These are phyloP conservation scores for Sarotherodon lohbergeri DNA, from an alignment of 2,113 vertebrate species.

Conservation along the genomic window DNA sequence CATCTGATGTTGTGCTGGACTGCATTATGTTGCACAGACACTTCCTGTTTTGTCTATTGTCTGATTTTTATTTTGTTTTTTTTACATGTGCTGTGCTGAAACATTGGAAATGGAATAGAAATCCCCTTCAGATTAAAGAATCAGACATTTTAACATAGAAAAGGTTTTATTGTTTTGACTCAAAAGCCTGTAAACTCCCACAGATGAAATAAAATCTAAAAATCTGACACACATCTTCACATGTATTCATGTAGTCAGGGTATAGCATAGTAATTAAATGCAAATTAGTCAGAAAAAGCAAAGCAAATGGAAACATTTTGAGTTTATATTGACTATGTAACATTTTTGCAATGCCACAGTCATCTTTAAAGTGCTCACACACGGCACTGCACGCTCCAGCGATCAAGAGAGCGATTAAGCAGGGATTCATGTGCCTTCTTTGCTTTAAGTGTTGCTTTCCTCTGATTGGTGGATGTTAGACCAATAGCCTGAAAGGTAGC, in stretches of 20 bases:
- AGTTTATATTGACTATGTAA: not conserved
- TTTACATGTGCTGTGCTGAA: not conserved
- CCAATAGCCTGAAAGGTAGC: not conserved
- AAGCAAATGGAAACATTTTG: not conserved
- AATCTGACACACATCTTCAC: not conserved
- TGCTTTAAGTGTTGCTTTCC: not conserved
- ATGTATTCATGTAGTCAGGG: not conserved
- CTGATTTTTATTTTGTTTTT: fast-evolving
- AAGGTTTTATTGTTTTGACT: not conserved
- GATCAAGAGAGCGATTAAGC: not conserved
- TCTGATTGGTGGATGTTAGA: not conserved
- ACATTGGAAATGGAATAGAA: not conserved
- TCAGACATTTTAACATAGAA: not conserved
- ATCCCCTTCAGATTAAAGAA: not conserved
- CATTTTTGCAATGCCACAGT: fast-evolving
- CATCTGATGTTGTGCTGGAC: not conserved
- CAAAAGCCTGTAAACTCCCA: not conserved
- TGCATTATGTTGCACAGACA: not conserved
- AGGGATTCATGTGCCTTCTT: not conserved
- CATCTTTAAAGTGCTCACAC: not conserved
- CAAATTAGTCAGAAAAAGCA: not conserved
- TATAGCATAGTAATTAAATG: fast-evolving
- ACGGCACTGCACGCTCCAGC: too few relatives aligned
- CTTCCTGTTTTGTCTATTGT: not conserved
- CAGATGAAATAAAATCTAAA: not conserved